Evolutionary conservation across 1,140 invertebrate genomes (phyloP).

Genomic region (Zaprionus tsacasi): DNA sequence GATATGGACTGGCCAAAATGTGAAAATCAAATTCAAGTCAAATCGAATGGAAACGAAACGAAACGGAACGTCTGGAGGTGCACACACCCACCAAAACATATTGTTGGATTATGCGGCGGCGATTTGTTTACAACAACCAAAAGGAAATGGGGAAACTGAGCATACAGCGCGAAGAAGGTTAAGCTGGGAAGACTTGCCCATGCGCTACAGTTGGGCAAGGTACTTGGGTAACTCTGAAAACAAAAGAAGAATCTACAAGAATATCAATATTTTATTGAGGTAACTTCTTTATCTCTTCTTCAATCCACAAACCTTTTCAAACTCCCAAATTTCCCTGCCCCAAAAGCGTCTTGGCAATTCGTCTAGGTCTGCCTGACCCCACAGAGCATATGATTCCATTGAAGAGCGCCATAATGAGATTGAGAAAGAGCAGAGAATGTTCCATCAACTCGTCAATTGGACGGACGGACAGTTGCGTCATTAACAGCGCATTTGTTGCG

Average conservation of each 20-base stretch:
- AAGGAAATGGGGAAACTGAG: slow-evolving; percentile 17
- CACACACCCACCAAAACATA: slow-evolving; percentile 13
- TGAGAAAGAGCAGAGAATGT: not conserved
- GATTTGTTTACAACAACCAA: slow-evolving; percentile 67
- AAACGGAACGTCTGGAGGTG: slow-evolving; percentile 29
- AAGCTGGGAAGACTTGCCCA: not conserved
- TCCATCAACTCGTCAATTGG: slow-evolving; percentile 21
- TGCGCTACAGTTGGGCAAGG: slow-evolving; percentile 9
- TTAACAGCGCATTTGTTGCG: slow-evolving; percentile 63
- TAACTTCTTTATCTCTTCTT: not conserved
- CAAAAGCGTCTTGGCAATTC: slow-evolving; percentile 13
- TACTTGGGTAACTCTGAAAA: not conserved
- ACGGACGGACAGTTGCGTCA: slow-evolving; percentile 50
- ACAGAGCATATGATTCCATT: not conserved
- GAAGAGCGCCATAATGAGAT: slow-evolving; percentile 10
- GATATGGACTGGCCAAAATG: slow-evolving; percentile 49
- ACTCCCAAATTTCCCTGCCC: no score
- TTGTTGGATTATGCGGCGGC: slow-evolving; percentile 23
- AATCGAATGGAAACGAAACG: slow-evolving; percentile 32
- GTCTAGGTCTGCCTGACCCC: not conserved
- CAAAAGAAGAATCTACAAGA: not conserved
- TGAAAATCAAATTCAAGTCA: slow-evolving; percentile 21
- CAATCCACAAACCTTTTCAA: no score
- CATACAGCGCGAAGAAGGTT: not conserved
- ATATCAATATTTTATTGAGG: not conserved